Base-by-base conservation (phyloP, 2,797 vertebrate genomes). In the Phalloptychus januarius region DNA sequence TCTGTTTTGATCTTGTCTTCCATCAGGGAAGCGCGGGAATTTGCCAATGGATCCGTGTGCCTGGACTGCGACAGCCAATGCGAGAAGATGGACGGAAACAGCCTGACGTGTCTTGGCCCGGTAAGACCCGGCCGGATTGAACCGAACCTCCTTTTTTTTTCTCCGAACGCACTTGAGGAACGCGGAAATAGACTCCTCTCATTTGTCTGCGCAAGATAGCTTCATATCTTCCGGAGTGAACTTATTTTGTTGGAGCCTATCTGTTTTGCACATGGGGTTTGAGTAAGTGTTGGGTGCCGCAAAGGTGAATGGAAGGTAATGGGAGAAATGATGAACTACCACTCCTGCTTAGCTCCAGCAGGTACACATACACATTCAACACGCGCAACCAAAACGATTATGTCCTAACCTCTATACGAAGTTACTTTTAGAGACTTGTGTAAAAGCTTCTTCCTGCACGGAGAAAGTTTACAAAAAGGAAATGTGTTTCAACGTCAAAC, bases 61-160 rank as follows among this genome's bases (percentile, higher is more conserved):
- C 90, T 98, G 83, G 97, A 97, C 83, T 99, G 98, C 76, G 98
- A 99, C 82, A 92, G 95, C n/a, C 98, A 99, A 89, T 99, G 98
- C 85, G 97, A 99, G 82, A 97, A 95, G 93, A 96, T 96, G 93
- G 96, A 97, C 63, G 97, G 96, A 0, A 96, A 95, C 81, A 93
- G 94, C 71, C 89, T 96, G 86, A 98, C 97, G 0, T 99, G 98
- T 90, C 95, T 96, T 0, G 98, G 97, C 73, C 96, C 95, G 95
- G 98, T 99, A 95, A 97, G 96, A 74, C 50, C 5, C 33, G 36
- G 36, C 40, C 50, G 0, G 31, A 69, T 44, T 7, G 36, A 36
- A 36, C 45, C 10, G 15, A 36, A 28, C 52, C 74, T n/a, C 44
- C 72, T 50, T 46, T 20, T 50, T 48, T 44, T 31, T 52, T 52